Conservation (phyloP, 2,113 vertebrate genomes). For the Dromas ardeola region DNA sequence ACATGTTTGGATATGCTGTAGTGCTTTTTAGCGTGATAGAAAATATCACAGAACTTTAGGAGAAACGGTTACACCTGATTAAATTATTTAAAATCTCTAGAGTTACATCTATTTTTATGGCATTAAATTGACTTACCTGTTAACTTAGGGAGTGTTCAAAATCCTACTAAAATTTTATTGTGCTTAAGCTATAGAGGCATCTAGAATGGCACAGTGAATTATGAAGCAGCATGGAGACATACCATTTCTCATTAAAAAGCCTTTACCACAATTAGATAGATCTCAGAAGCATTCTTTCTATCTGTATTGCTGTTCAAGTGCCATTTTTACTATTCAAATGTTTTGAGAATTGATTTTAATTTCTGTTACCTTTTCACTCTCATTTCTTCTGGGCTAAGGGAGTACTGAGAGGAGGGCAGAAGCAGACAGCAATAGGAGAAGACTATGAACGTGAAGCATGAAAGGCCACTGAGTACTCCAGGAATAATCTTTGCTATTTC, state of each 20-base stretch:
- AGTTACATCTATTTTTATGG: slow-evolving; percentile 68
- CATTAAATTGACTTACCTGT: slow-evolving; percentile 73
- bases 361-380: slow-evolving; percentile 70
- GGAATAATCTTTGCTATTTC: not conserved
- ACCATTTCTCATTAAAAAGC: slow-evolving; percentile 73
- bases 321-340: slow-evolving; percentile 68
- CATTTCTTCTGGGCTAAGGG: slow-evolving; percentile 22
- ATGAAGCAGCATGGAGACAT: slow-evolving; percentile 55
- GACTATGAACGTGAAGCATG: not conserved
- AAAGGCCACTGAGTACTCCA: not conserved
- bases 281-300: slow-evolving; percentile 77
- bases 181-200: slow-evolving; percentile 66
- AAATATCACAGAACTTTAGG: slow-evolving; percentile 61
- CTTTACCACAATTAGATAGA: slow-evolving; percentile 76
- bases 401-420: not conserved
- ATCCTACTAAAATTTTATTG: slow-evolving; percentile 74
- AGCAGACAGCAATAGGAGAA: not conserved
- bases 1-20: slow-evolving; percentile 10
- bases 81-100: slow-evolving; percentile 72
- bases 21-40: slow-evolving; percentile 49
- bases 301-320: slow-evolving; percentile 66
- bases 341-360: slow-evolving; percentile 75
- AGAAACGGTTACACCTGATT: slow-evolving; percentile 70
- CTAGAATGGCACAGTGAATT: slow-evolving; percentile 66
- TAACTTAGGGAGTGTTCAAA: slow-evolving; percentile 70